A percentile compares a stretch with the other conserved stretches of the same genome.
These are phyloP conservation scores for Eilema depressum DNA, from an alignment of 2,888 invertebrate species.

Conservation along the genomic window DNA sequence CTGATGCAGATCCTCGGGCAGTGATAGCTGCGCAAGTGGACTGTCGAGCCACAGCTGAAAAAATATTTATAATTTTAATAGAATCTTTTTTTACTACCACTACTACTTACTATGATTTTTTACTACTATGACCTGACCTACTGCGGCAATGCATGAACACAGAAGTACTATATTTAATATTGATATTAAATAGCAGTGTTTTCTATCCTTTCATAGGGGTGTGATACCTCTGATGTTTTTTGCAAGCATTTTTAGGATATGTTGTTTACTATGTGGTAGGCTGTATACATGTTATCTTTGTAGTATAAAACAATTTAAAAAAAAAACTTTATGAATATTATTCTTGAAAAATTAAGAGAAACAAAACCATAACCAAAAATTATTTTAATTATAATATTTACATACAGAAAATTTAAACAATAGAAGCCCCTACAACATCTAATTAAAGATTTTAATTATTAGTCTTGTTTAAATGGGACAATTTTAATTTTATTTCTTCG, in stretches of 20 bases:
- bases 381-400: not conserved
- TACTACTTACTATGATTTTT: too few species aligned
- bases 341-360: not conserved
- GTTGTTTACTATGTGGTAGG: not conserved
- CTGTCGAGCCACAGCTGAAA: conserved; percentile 80
- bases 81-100: not conserved
- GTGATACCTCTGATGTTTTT: not conserved
- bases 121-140: not conserved
- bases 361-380: not conserved
- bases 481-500: conserved; percentile 32
- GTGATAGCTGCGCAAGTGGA: conserved; percentile 81
- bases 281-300: not conserved
- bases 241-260: not conserved
- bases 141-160: not conserved
- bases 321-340: not conserved
- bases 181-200: too few species aligned
- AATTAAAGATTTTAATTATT: not conserved
- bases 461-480: conserved; percentile 5
- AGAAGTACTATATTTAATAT: too few species aligned
- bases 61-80: not conserved
- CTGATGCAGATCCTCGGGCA: conserved; percentile 82
- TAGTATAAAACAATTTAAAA: not conserved
- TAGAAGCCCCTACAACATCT: not conserved
- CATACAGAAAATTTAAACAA: not conserved
- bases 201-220: not conserved